These are phyloP conservation scores for Danio albolineatus DNA, from an alignment of 2,797 vertebrate species.

Conservation along the genomic window DNA sequence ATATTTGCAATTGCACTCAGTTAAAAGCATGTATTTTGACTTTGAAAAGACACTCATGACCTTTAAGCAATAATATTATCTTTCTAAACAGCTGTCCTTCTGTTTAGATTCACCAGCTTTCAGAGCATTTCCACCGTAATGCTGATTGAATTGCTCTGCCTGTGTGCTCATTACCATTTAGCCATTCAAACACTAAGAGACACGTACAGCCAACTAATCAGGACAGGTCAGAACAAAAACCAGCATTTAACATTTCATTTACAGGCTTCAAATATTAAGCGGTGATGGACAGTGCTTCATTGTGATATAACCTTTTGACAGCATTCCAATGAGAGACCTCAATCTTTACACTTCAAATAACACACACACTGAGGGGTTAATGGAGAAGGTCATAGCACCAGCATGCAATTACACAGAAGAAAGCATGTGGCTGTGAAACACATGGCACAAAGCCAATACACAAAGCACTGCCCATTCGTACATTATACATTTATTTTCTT, in stretches of 20 bases:
- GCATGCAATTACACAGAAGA: constrained; percentile 76
- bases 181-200: constrained; percentile 45
- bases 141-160: constrained; percentile 49
- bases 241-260: constrained; percentile 6
- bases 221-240: neutral
- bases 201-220: constrained; percentile 16
- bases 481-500: constrained; percentile 55
- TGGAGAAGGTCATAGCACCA: constrained; percentile 82
- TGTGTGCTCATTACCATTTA: constrained; percentile 31
- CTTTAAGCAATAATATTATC: constrained; percentile 57
- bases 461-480: constrained; percentile 12
- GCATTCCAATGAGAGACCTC: constrained; percentile 46
- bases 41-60: neutral
- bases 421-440: constrained; percentile 77
- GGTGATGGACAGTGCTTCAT: neutral
- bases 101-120: constrained; percentile 38
- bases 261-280: constrained; percentile 14
- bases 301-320: constrained; percentile 59
- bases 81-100: constrained; percentile 54
- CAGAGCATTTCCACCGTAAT: constrained; percentile 47
- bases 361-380: constrained; percentile 81
- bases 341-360: constrained; percentile 80
- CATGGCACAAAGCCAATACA: constrained; percentile 72
- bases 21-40: neutral
- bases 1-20: neutral